Percentiles rank a stretch among this genome's conserved stretches.
Conservation (phyloP, 2,888 invertebrate species). For the Ptilodon capucinus region DNA sequence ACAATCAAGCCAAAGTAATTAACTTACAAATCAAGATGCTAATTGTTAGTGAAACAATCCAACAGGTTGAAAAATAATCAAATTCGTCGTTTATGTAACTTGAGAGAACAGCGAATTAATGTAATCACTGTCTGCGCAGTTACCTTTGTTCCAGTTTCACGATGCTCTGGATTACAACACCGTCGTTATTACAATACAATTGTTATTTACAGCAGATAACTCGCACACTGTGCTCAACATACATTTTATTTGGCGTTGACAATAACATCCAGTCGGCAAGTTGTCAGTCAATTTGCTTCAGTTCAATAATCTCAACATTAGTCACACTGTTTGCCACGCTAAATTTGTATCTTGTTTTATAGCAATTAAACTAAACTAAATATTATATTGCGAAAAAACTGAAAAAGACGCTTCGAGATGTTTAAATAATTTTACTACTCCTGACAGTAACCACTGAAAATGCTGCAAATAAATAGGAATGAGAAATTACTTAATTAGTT, state of each 20-base stretch:
- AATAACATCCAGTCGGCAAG: slow-evolving; percentile 17
- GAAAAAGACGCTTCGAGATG: not conserved
- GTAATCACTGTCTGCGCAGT: slow-evolving; percentile 33
- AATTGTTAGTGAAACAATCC: not conserved
- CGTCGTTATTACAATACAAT: slow-evolving; percentile 23
- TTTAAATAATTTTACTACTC: not conserved
- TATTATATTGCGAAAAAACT: not conserved
- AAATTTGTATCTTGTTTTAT: too few relatives aligned
- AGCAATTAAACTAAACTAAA: not conserved
- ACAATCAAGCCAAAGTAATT: not conserved
- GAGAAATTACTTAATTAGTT: not conserved
- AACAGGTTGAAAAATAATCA: not conserved
- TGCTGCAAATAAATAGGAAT: too few relatives aligned
- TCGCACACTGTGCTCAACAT: too few relatives aligned
- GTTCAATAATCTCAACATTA: slow-evolving; percentile 34
- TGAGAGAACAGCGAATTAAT: slow-evolving; percentile 27
- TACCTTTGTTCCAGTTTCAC: slow-evolving; percentile 33
- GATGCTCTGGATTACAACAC: slow-evolving; percentile 31
- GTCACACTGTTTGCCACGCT: slow-evolving; percentile 1
- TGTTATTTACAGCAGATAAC: slow-evolving; percentile 8
- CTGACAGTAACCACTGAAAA: not conserved
- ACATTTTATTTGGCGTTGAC: slow-evolving; percentile 14
- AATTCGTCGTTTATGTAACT: slow-evolving; percentile 29
- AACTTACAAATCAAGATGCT: not conserved
- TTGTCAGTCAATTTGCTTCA: slow-evolving; percentile 12